A percentile compares a stretch with the other conserved stretches of the same genome.
phyloP scores from a whole-genome alignment of 2,113 vertebrate species.

The Isichthys henryi region DNA sequence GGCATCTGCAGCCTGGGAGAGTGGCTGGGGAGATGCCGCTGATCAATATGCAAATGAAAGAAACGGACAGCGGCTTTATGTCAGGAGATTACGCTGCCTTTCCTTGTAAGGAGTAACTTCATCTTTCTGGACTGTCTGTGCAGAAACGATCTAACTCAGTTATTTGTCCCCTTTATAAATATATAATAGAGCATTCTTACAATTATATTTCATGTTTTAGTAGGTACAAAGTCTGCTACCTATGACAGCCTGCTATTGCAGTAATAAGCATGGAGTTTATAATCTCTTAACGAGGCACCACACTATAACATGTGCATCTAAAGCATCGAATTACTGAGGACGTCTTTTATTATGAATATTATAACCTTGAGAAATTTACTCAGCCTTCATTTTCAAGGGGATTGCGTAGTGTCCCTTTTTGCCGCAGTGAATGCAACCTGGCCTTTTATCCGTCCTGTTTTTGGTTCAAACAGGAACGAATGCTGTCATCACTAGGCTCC shows the following conservation, averaged over 20 bases:
- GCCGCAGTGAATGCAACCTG: background rate
- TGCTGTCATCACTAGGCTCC: no score
- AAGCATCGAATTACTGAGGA: background rate
- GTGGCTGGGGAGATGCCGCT: background rate
- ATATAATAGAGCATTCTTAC: background rate
- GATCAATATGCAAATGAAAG: background rate
- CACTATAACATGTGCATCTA: constrained; percentile 9
- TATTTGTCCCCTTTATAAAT: background rate
- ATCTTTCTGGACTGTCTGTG: background rate
- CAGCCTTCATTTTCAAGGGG: background rate
- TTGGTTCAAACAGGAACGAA: background rate
- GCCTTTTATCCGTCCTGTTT: background rate
- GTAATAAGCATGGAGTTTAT: background rate
- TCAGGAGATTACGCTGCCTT: background rate
- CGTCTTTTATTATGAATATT: background rate
- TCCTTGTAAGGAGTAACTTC: background rate
- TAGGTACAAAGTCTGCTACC: background rate
- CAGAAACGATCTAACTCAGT: background rate
- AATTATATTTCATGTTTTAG: background rate
- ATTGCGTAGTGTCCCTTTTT: background rate
- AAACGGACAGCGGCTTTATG: background rate
- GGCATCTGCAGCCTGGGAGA: background rate
- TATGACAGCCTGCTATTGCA: background rate
- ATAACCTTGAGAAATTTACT: background rate
- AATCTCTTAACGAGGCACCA: background rate